These are phyloP conservation scores for Gobio gobio DNA, from an alignment of 2,113 vertebrate species.

Conservation along the genomic window DNA sequence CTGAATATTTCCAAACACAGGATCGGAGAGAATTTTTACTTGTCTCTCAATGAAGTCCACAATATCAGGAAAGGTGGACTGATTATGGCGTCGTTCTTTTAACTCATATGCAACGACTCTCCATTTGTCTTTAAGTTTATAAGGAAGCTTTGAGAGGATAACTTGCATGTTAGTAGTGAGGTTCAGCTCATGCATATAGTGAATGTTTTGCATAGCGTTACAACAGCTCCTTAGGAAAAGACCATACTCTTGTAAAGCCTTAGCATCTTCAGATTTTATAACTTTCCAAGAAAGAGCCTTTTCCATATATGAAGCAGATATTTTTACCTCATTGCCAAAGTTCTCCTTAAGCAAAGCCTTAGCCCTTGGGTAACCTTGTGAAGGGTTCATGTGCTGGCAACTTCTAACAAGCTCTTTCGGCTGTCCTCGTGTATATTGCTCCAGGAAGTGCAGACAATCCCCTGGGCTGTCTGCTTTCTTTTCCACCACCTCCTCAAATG, in stretches of 20 bases:
- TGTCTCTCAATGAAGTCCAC: too few species aligned
- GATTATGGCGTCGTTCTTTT: neutral
- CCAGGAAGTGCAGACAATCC: constrained; percentile 35
- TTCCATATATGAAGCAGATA: neutral
- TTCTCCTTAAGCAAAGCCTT: neutral
- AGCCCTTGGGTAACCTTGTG: neutral
- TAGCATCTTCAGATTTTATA: neutral
- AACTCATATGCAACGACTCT: neutral
- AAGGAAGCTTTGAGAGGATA: constrained; percentile 4
- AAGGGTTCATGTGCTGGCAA: too few species aligned
- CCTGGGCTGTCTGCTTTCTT: neutral
- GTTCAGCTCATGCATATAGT: neutral
- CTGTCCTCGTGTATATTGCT: constrained; percentile 32
- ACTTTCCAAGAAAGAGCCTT: neutral
- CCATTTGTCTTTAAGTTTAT: neutral
- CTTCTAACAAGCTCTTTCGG: constrained; percentile 13
- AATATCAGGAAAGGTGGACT: too few species aligned
- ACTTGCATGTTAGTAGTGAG: neutral
- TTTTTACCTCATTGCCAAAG: neutral
- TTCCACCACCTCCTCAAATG: constrained; percentile 34
- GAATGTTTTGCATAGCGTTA: neutral
- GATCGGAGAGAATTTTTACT: too few species aligned
- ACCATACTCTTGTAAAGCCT: neutral
- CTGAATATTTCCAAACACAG: too few species aligned
- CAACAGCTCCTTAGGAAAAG: neutral